These are phyloP conservation scores for Microcebus jonahi DNA, from an alignment of 2,113 vertebrate species.

Conservation along the genomic window DNA sequence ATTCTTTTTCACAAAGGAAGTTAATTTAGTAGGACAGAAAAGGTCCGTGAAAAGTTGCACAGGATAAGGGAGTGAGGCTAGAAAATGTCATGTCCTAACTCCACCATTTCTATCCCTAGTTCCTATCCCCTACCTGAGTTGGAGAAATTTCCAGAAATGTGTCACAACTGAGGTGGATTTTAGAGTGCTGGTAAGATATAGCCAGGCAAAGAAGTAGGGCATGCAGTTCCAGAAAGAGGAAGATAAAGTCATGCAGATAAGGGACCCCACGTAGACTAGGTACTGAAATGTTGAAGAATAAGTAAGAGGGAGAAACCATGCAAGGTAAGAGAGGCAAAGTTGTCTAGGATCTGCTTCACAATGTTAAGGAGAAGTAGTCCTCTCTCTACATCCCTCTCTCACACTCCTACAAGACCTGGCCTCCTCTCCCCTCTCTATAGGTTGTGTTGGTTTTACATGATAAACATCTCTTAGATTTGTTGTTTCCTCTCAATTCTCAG, in stretches of 20 bases:
- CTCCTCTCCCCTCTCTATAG: background rate
- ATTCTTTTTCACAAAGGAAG: background rate
- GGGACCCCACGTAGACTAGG: fast-evolving
- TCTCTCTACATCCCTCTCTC: background rate
- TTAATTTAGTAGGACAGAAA: background rate
- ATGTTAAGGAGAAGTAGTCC: background rate
- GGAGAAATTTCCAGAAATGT: background rate
- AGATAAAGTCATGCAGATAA: background rate
- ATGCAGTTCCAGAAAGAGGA: background rate
- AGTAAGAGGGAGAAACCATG: background rate
- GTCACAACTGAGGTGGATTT: background rate
- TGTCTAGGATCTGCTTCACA: background rate
- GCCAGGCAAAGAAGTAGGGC: background rate
- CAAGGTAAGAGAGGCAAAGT: fast-evolving
- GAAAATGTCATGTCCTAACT: background rate
- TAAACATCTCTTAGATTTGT: background rate
- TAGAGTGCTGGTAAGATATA: background rate
- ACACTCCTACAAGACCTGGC: fast-evolving
- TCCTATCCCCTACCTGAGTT: background rate
- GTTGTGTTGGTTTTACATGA: background rate
- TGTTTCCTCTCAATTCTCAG: background rate
- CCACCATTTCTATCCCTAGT: fast-evolving
- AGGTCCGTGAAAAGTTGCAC: background rate
- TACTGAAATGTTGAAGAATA: background rate
- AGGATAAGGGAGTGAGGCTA: background rate